Conservation (phyloP, 2,888 invertebrate genomes). For the Silvanus unidentatus region DNA sequence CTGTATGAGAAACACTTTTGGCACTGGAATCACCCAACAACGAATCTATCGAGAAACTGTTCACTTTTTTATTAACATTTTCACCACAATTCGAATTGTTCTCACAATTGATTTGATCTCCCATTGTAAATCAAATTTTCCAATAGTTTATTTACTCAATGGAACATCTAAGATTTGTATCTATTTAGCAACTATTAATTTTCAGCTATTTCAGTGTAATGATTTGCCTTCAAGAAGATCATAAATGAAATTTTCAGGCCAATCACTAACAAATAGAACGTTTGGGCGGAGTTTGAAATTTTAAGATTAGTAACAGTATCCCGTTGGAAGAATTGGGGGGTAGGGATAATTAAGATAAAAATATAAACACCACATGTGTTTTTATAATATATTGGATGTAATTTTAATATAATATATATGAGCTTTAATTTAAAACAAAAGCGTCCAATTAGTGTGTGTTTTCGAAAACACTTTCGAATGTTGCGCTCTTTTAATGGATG, state of each 20-base stretch:
- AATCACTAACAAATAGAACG: constrained; percentile 16
- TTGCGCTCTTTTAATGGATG: neutral
- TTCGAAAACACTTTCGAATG: too few species aligned
- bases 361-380: constrained; percentile 1
- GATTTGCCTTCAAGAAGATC: constrained; percentile 16
- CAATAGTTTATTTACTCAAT: too few species aligned
- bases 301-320: constrained; percentile 3
- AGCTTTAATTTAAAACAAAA: neutral
- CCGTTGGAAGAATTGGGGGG: constrained; percentile 1
- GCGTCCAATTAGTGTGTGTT: constrained; percentile 1
- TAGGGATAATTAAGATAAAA: constrained; percentile 3
- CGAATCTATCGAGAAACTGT: constrained; percentile 35
- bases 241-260: constrained; percentile 15
- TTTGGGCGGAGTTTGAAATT: constrained; percentile 16
- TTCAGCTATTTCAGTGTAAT: constrained; percentile 15
- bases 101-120: too few species aligned
- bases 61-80: constrained; percentile 10
- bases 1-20: too few species aligned
- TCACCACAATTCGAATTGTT: neutral
- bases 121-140: too few species aligned
- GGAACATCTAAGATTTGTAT: too few species aligned
- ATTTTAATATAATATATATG: neutral
- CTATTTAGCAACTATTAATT: too few species aligned
- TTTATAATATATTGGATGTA: neutral
- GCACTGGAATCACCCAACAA: too few species aligned